Evolutionary conservation across 2,113 vertebrate genomes (phyloP), one percentile per base, ranked within the genome.

Genomic region (Scolopax mira): DNA sequence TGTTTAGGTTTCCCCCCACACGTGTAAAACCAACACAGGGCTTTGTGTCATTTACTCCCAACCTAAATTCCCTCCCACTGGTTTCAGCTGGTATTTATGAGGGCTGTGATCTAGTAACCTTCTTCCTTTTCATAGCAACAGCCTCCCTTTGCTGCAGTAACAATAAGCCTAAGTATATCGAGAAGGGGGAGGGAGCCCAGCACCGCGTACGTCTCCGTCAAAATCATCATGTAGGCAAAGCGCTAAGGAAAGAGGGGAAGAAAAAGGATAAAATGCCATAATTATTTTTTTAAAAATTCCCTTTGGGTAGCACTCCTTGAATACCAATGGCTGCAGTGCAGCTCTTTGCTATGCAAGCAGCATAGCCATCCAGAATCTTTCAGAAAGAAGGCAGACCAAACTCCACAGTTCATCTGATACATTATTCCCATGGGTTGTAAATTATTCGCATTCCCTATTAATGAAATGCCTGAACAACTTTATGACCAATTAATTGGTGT

Each of bases 31-130:
- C 91, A 89, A 87, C 51, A 82, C 64, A 55, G 77, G 88, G 92
- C 89, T 97, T 96, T 97, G 89, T 97, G 95, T 97, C 97, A 88
- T 93, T 97, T 93, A 96, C 90, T 96, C 96, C 97, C 96, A 84
- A 58, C 80, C 96, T 93, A 82, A 94, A 97, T 94, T 96, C 97
- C 94, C 84, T 88, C 95, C 88, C 16, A 49, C 89, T 88, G 93
- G 21, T 81, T 97, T 95, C 87, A 87, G 85, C 82, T 85, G 96
- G 85, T 94, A 92, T 97, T 98, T 96, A 88, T 90, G 96, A 97
- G 92, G 58, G 75, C 89, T 79, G 65, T 77, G 95, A 52, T 71
- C 90, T 71, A 49, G 60, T 51, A 88, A 90, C 89, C 90, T 88
- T 41, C 24, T 81, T 86, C 62, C 94, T 58, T 89, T 30, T 8